Base-by-base conservation (phyloP, 2,888 invertebrate genomes). In the Lasioglossum figueresi region DNA sequence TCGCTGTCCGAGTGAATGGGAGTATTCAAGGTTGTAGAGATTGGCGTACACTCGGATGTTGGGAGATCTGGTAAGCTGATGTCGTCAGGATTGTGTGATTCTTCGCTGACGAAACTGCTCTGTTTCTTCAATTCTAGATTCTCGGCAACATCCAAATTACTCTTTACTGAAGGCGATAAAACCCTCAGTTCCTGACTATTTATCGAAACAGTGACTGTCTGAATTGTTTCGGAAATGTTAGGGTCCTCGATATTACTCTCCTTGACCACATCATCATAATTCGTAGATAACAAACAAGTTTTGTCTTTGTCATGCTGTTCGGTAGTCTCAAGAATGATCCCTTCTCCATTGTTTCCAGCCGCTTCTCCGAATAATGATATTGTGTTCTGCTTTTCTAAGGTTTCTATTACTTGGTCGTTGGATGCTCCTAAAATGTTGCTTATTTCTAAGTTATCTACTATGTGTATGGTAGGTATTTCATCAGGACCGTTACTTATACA, bases 1-100 rank as follows among this genome's bases (percentile, higher is more conserved):
- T 95, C 95, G 56, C 92, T 94, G 59, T 95, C 95, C 0, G 95
- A 95, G 73, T 95, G 95, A 70, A 92, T 94, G 0, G 95, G 95
- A 0, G 95, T 95, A 74, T 95, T 95, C 3, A 95, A 80, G 1
- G 95, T 94, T 31, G 95, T 95, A 6, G 95, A 95, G 14, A 94
- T 91, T 4, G 94, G 93, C 4, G 94, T 94, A 56, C 94, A 94
- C 76, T 94, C 95, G 1, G 93, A 94, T 1, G 94, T 94, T 14
- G 94, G 92, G 34, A 95, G 81, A 77, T 95, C 95, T 1, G 95
- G 95, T 80, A 95, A 84, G 71, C 95, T 95, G 48, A 95, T 92
- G 63, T 95, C 95, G 59, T 95, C 95, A 5, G 94, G 93, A 88
- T 94, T 94, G 75, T 93, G 94, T 12, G 94, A 92, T 73, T 94